A percentile compares a stretch with the other conserved stretches of the same genome.
Evolutionary conservation across 2,797 vertebrate genomes (phyloP).

Genomic region (Chaetophractus vellerosus): DNA sequence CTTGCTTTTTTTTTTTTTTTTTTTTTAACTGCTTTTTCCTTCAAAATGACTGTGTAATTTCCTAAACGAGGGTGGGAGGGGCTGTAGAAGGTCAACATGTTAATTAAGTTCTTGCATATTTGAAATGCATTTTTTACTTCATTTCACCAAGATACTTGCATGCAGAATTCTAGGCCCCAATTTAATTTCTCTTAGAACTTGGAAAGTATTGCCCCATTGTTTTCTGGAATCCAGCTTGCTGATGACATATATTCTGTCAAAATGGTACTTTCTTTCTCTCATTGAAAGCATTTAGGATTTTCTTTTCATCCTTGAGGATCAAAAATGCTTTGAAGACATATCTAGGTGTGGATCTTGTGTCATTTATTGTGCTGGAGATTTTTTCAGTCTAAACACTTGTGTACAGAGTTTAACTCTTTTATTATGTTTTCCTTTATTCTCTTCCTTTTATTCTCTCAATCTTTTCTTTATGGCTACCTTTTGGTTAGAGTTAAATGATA

Average conservation of each 20-base stretch:
- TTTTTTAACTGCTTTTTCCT: not conserved
- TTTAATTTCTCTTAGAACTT: not conserved
- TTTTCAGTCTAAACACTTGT: not conserved
- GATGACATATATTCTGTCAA: not conserved
- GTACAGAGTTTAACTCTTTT: not conserved
- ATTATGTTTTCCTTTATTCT: not conserved
- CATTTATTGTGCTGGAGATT: not conserved
- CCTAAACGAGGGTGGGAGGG: not conserved
- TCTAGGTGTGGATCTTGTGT: not conserved
- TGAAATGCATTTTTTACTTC: conserved; percentile 10
- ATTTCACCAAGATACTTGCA: not conserved
- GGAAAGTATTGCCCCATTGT: not conserved
- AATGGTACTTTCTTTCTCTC: not conserved
- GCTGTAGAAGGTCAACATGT: not conserved
- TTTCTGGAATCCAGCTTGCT: conserved; percentile 2
- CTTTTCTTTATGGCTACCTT: not conserved
- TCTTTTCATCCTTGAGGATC: not conserved
- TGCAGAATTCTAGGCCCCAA: not conserved
- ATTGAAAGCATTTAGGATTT: conserved; percentile 4
- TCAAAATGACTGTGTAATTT: conserved; percentile 29
- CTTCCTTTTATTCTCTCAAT: not conserved
- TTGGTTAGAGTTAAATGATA: conserved; percentile 21
- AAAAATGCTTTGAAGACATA: not conserved
- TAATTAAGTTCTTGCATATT: not conserved
- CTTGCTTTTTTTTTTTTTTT: not conserved